A percentile compares a stretch with the other conserved stretches of the same genome.
Evolutionary conservation across 2,888 invertebrate species (phyloP).

Genomic region (Salticus scenicus): DNA sequence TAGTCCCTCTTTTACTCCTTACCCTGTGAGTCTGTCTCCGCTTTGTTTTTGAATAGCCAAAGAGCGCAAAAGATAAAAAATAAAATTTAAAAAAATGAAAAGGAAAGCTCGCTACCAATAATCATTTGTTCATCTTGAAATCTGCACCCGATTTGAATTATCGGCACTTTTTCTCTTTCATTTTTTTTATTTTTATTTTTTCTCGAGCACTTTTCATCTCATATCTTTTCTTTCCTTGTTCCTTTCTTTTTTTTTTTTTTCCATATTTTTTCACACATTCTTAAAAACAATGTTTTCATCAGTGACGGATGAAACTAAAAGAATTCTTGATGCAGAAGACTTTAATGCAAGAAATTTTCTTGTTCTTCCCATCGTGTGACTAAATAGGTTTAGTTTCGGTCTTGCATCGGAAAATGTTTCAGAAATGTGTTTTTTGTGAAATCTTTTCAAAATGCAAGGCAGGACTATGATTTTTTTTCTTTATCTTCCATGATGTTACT

Average conservation of each 20-base stretch:
- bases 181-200: background rate
- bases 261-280: constrained; percentile 27
- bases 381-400: constrained; percentile 33
- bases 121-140: constrained; percentile 65
- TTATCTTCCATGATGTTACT: background rate
- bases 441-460: constrained; percentile 15
- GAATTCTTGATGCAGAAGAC: constrained; percentile 33
- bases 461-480: constrained; percentile 1
- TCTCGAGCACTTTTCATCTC: constrained; percentile 11
- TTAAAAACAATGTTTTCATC: constrained; percentile 59
- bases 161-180: constrained; percentile 50
- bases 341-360: constrained; percentile 46
- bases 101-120: constrained; percentile 56
- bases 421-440: constrained; percentile 14
- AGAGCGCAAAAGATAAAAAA: constrained; percentile 27
- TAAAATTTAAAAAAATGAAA: constrained; percentile 52
- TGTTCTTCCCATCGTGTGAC: constrained; percentile 5
- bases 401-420: constrained; percentile 12
- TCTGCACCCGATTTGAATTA: constrained; percentile 68
- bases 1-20: constrained; percentile 26
- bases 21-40: constrained; percentile 27
- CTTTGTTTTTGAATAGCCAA: constrained; percentile 66
- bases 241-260: too few relatives aligned
- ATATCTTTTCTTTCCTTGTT: constrained; percentile 10
- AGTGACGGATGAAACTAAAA: constrained; percentile 29